Evolutionary conservation across 2,113 vertebrate species (phyloP), one percentile per base, ranked within the genome.

Genomic region (Rutilus rutilus): DNA sequence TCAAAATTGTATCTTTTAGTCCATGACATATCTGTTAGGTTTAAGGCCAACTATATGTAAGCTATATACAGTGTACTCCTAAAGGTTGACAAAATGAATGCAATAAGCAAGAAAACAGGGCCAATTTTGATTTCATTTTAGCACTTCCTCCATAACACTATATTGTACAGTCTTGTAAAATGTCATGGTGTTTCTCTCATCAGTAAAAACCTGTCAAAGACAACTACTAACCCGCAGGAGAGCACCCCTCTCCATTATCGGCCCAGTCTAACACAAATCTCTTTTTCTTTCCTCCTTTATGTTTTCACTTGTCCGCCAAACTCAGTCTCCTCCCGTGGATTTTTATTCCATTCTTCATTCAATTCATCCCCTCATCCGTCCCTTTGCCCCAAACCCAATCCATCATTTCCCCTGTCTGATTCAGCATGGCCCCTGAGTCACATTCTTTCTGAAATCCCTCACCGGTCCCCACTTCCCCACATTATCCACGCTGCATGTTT

Each of bases 271-370:
- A 85, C 83, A 8, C 64, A 83, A 86, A 71, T 57, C 71, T 88
- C 91, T 85, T 89, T 92, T 91, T 89, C 57, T 74, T 78, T 86
- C 36, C n/a, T 74, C 54, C 47, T 78, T 60, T 21, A n/a, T 73
- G 47, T 87, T 71, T 60, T 75, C 47, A 86, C 78, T 84, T 89
- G 88, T 87, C 14, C 33, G 4, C 50, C 30, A 12, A 78, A 59
- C 52, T 36, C 21, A 59, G 2, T n/a, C n/a, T 33, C 76, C 59
- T 7, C 33, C 45, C 11, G 23, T 83, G 88, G 47, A 89, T 93
- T 91, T 91, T 91, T 91, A 94, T 90, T 59, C 91, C 88, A 87
- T 94, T 92, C 91, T 91, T 88, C 54, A 57, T 65, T 15, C 23
- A 89, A 91, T 89, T 90, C 90, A 90, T 90, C 19, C 90, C 90